Percentiles rank a stretch among this genome's conserved stretches.
Conservation (phyloP, 2,797 vertebrate species). For the Takifugu rubripes region DNA sequence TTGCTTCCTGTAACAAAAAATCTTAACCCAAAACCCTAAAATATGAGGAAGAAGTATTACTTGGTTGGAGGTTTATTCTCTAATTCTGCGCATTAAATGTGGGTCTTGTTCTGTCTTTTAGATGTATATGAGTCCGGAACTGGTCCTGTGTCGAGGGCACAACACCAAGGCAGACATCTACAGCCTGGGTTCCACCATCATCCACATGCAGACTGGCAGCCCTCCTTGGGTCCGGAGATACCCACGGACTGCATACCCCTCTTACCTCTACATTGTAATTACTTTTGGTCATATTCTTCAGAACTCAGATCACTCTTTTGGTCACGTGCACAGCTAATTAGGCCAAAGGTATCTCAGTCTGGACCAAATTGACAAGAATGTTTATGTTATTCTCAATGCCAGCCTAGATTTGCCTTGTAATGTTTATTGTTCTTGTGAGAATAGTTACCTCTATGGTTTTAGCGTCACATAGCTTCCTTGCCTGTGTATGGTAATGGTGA, state of each 20-base stretch:
- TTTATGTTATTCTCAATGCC: not conserved
- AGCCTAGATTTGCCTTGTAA: too few relatives aligned
- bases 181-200: slow-evolving; percentile 92
- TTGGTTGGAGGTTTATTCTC: not conserved
- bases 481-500: too few relatives aligned
- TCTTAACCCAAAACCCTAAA: not conserved
- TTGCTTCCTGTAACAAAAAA: slow-evolving; percentile 23
- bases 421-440: too few relatives aligned
- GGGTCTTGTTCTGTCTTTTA: slow-evolving; percentile 41
- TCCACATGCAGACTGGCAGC: slow-evolving; percentile 95
- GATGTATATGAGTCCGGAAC: slow-evolving; percentile 99
- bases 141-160: slow-evolving; percentile 93
- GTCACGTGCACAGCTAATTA: not conserved
- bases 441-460: too few relatives aligned
- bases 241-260: slow-evolving; percentile 91
- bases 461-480: too few relatives aligned
- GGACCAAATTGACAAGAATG: not conserved
- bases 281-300: not conserved
- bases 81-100: not conserved
- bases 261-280: slow-evolving; percentile 97
- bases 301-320: not conserved
- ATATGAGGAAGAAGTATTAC: slow-evolving; percentile 9
- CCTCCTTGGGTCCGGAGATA: slow-evolving; percentile 95
- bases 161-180: slow-evolving; percentile 95
- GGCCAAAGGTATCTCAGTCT: too few relatives aligned